phyloP scores from a whole-genome alignment of 2,888 invertebrate genomes.

The Cheilosia urbana region DNA sequence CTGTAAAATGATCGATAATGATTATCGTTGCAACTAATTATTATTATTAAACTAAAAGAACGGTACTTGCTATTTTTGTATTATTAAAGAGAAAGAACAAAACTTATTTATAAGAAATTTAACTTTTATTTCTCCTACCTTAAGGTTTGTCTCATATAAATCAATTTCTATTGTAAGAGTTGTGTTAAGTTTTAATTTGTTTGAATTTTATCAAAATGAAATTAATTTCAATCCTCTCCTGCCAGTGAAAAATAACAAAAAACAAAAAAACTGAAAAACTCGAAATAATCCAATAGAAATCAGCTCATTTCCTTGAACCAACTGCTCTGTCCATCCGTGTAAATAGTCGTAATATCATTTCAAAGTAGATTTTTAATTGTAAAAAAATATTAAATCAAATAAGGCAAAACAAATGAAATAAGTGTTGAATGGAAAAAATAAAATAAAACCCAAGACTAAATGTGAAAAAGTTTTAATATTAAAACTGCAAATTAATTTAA shows the following conservation, averaged over 20 bases:
- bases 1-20: conserved; percentile 62
- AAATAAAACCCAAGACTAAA: neutral
- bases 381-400: conserved; percentile 49
- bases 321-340: conserved; percentile 58
- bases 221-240: conserved; percentile 61
- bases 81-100: conserved; percentile 47
- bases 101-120: conserved; percentile 47
- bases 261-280: conserved; percentile 13
- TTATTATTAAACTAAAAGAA: conserved; percentile 55
- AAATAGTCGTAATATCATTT: conserved; percentile 68
- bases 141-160: conserved; percentile 29
- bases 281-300: conserved; percentile 37
- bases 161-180: conserved; percentile 24
- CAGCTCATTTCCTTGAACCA: conserved; percentile 7
- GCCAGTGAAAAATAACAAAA: conserved; percentile 46
- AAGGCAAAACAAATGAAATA: conserved; percentile 26
- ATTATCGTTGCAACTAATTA: conserved; percentile 73
- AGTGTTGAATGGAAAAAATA: conserved; percentile 10
- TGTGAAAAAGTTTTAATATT: conserved; percentile 2
- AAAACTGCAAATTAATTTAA: neutral
- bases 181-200: conserved; percentile 55
- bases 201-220: conserved; percentile 31
- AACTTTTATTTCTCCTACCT: conserved; percentile 14
- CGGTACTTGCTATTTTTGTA: conserved; percentile 72
- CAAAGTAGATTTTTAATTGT: conserved; percentile 49